phyloP scores from a whole-genome alignment of 2,113 vertebrate species.

The Beaufortia kweichowensis region DNA sequence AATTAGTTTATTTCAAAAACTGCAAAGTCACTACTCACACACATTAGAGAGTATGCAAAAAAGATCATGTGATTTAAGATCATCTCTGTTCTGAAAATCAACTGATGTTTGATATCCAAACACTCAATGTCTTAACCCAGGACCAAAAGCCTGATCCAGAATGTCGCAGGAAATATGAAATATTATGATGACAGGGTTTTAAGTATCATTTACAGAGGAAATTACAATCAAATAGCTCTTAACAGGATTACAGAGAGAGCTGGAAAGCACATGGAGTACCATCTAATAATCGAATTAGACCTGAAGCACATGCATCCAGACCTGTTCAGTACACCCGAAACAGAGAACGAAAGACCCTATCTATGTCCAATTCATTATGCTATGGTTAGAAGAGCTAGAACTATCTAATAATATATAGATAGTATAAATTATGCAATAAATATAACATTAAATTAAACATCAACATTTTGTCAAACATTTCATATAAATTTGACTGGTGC shows the following conservation, averaged over 20 bases:
- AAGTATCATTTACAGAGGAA: not conserved
- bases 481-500: too few relatives aligned
- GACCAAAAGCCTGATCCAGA: not conserved
- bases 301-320: constrained; percentile 18
- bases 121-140: not conserved
- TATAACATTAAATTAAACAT: too few relatives aligned
- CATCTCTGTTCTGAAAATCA: not conserved
- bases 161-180: not conserved
- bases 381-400: not conserved
- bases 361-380: not conserved
- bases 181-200: not conserved
- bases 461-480: too few relatives aligned
- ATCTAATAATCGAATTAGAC: constrained; percentile 47
- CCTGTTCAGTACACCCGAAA: not conserved
- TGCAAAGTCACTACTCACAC: not conserved
- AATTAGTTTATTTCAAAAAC: constrained; percentile 29
- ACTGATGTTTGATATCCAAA: not conserved
- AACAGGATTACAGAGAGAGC: constrained; percentile 22
- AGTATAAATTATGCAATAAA: too few relatives aligned
- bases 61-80: constrained; percentile 34
- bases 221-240: not conserved
- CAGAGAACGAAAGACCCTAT: not conserved
- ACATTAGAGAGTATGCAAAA: not conserved
- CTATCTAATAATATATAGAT: not conserved
- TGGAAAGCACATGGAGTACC: constrained; percentile 16